phyloP scores from a whole-genome alignment of 2,113 vertebrate species.

The Channa argus region DNA sequence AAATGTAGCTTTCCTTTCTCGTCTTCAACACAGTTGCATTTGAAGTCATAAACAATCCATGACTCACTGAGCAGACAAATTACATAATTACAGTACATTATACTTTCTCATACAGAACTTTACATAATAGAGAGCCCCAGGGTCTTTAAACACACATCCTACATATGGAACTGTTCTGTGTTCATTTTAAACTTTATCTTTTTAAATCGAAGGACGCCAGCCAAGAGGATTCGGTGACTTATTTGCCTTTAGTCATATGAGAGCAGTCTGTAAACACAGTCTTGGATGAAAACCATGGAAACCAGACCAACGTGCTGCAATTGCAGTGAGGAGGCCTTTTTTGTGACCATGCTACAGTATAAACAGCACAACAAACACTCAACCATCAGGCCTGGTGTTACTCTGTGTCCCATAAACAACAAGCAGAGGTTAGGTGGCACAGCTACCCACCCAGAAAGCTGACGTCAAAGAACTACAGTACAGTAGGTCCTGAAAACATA shows the following conservation, averaged over 20 bases:
- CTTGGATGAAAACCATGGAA: neutral
- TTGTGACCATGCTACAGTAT: no score
- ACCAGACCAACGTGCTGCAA: no score
- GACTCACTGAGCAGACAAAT: neutral
- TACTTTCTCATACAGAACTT: neutral
- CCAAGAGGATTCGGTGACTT: slow-evolving; percentile 22
- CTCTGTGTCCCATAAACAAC: no score
- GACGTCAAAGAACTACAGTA: no score
- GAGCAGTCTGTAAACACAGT: neutral
- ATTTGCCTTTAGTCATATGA: slow-evolving; percentile 4
- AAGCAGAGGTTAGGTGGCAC: no score
- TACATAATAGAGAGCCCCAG: neutral
- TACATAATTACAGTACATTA: neutral
- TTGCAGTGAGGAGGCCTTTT: no score
- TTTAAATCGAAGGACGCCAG: slow-evolving; percentile 20
- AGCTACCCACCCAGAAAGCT: no score
- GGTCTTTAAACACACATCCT: neutral
- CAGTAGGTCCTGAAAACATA: no score
- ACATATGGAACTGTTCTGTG: neutral
- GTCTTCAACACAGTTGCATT: no score
- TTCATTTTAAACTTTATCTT: neutral
- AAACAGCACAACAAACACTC: no score
- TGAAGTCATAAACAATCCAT: neutral
- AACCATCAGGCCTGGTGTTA: no score
- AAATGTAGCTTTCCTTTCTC: neutral